Percentiles rank a stretch among this genome's conserved stretches.
Evolutionary conservation across 1,140 invertebrate genomes (phyloP).

Genomic region (Heliconius nattereri): DNA sequence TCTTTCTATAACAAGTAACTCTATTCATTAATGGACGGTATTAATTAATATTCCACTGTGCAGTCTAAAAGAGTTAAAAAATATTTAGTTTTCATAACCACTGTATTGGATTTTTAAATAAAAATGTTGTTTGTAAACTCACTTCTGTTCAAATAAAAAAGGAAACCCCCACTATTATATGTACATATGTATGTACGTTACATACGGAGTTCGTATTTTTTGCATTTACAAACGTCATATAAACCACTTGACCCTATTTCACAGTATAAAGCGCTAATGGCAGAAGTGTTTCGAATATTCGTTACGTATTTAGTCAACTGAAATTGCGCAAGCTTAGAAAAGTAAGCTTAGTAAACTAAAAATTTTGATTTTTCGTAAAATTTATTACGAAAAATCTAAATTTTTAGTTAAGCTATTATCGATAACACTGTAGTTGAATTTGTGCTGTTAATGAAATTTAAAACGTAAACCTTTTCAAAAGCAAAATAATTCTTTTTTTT

Average conservation of each 20-base stretch:
- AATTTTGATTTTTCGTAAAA: no score
- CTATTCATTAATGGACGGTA: no score
- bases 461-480: no score
- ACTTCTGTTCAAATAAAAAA: not conserved
- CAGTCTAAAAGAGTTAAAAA: no score
- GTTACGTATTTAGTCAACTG: not conserved
- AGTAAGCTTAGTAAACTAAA: no score
- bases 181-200: not conserved
- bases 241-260: not conserved
- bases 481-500: no score
- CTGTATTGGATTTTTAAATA: not conserved
- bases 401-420: not conserved
- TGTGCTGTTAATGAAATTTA: no score
- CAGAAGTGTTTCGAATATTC: not conserved
- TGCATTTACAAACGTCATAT: slow-evolving; percentile 8
- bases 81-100: no score
- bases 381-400: not conserved
- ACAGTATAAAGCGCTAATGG: not conserved
- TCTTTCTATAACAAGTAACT: no score
- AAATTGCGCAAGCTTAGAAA: not conserved
- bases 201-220: not conserved
- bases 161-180: not conserved
- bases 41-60: no score
- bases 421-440: not conserved
- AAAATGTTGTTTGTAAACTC: not conserved